Evolutionary conservation across 1,140 invertebrate genomes (phyloP).

Genomic region (Orchesella cincta): DNA sequence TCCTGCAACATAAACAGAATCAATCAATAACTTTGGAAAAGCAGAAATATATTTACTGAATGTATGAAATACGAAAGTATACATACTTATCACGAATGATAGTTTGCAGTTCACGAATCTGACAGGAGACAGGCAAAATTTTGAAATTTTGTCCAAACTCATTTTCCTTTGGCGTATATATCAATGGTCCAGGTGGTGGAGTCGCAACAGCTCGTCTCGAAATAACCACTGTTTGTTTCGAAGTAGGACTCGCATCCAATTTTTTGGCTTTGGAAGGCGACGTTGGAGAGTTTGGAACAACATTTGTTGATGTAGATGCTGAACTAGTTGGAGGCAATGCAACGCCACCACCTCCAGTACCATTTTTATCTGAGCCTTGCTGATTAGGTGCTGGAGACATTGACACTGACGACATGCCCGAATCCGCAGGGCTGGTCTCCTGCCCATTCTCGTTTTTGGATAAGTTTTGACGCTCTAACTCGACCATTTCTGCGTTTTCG

Average conservation of each 20-base stretch:
- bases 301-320: neutral
- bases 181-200: slow-evolving; percentile 40
- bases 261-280: neutral
- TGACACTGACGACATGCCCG: neutral
- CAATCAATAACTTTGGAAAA: neutral
- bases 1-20: slow-evolving; percentile 71
- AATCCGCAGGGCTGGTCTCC: neutral
- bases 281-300: neutral
- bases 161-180: slow-evolving; percentile 52
- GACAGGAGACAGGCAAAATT: slow-evolving; percentile 77
- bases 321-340: neutral
- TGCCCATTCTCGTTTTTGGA: neutral
- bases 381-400: neutral
- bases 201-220: slow-evolving; percentile 11
- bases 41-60: slow-evolving; percentile 17
- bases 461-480: neutral
- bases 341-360: too few relatives aligned
- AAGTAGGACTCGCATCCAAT: neutral
- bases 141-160: slow-evolving; percentile 80
- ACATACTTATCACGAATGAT: slow-evolving; percentile 91
- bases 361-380: neutral
- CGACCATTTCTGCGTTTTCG: neutral
- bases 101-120: slow-evolving; percentile 90
- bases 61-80: slow-evolving; percentile 29
- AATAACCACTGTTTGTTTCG: neutral